These are phyloP conservation scores for Mythimna vitellina DNA, from an alignment of 2,888 invertebrate species.

Conservation along the genomic window DNA sequence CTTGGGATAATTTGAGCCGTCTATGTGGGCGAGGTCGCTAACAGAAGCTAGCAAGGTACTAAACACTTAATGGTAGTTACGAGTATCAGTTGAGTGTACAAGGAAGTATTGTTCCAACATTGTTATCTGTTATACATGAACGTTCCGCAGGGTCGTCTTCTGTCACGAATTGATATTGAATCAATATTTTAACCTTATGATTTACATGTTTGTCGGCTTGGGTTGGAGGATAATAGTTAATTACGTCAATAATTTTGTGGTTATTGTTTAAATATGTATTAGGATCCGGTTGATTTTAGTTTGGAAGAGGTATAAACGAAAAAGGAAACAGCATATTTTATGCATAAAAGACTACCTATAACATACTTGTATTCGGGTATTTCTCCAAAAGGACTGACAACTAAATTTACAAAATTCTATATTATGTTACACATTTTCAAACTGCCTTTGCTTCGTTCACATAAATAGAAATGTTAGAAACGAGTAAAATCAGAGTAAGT, in stretches of 20 bases:
- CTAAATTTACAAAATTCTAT: background rate
- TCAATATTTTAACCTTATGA: constrained; percentile 49
- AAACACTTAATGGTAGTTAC: constrained; percentile 48
- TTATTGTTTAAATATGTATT: background rate
- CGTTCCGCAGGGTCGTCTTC: constrained; percentile 59
- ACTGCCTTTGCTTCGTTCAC: background rate
- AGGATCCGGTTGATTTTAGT: background rate
- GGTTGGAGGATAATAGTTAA: constrained; percentile 30
- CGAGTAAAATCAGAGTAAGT: constrained; percentile 2
- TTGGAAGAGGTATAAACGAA: background rate
- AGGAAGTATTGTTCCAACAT: constrained; percentile 65
- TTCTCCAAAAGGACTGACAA: background rate
- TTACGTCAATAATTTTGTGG: constrained; percentile 12
- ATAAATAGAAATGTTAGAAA: background rate
- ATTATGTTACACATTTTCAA: constrained; percentile 1
- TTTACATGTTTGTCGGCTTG: constrained; percentile 21
- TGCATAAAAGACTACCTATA: background rate
- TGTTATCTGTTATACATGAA: constrained; percentile 61
- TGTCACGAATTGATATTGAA: constrained; percentile 59
- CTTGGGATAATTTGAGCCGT: background rate
- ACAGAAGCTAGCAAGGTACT: constrained; percentile 23
- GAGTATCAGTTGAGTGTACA: constrained; percentile 57
- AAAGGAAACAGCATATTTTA: background rate
- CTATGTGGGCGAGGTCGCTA: background rate
- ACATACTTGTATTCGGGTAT: background rate